phyloP scores from a whole-genome alignment of 2,113 vertebrate species.

The Tetrax tetrax region DNA sequence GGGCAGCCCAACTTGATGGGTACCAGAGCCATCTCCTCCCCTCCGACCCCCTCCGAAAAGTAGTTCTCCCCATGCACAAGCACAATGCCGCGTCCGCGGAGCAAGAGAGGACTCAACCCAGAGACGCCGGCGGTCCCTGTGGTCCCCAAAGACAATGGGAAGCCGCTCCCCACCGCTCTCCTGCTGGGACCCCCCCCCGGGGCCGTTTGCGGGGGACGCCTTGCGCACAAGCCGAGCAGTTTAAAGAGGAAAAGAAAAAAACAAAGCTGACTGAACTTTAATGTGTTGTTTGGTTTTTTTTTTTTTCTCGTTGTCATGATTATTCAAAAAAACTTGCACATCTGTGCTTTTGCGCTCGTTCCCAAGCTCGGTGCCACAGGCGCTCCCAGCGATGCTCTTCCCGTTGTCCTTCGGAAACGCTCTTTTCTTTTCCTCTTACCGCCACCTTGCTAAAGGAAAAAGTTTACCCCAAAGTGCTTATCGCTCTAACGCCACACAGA shows the following conservation, averaged over 20 bases:
- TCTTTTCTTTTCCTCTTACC: slow-evolving; percentile 28
- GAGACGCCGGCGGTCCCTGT: neutral
- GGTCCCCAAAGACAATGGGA: slow-evolving; percentile 5
- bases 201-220: neutral
- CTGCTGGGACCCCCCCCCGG: neutral
- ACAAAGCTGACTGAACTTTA: slow-evolving; percentile 36
- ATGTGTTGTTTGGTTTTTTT: neutral
- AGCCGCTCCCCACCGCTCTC: neutral
- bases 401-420: slow-evolving; percentile 44
- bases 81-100: slow-evolving; percentile 71
- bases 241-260: neutral
- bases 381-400: neutral
- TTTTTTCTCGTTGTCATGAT: neutral
- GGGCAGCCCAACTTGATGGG: neutral
- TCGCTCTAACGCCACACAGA: slow-evolving; percentile 32
- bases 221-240: slow-evolving; percentile 48
- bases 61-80: slow-evolving; percentile 71
- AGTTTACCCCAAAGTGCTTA: slow-evolving; percentile 46
- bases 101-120: slow-evolving; percentile 56
- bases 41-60: neutral
- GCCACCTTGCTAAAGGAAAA: slow-evolving; percentile 44
- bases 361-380: neutral
- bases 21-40: neutral
- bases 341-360: neutral
- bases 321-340: neutral